Percentiles rank a stretch among this genome's conserved stretches.
Conservation (phyloP, 2,888 invertebrate species). For the Cepaea hortensis region DNA sequence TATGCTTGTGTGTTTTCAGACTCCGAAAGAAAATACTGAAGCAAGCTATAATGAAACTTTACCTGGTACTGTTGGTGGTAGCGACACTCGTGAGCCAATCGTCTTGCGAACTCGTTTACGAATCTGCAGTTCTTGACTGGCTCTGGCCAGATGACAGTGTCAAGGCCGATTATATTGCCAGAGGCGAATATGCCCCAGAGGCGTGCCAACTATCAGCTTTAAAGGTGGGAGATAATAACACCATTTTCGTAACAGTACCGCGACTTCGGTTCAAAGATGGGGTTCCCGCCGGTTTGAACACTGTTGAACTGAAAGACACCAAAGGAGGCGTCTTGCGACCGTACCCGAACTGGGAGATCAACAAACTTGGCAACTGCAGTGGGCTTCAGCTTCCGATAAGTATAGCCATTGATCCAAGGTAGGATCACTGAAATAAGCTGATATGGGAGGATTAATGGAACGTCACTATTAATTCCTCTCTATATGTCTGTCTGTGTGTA, state of each 20-base stretch:
- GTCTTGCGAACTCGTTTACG: constrained; percentile 48
- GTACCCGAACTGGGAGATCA: constrained; percentile 62
- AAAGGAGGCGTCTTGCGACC: constrained; percentile 53
- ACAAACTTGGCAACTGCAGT: constrained; percentile 62
- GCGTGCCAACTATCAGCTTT: constrained; percentile 1
- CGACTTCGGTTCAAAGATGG: constrained; percentile 24
- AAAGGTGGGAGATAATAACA: not conserved
- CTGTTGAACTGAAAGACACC: constrained; percentile 39
- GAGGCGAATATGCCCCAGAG: constrained; percentile 21
- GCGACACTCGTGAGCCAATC: not conserved
- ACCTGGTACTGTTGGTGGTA: not conserved
- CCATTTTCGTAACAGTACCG: constrained; percentile 32
- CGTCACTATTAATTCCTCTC: no score
- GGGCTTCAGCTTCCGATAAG: constrained; percentile 65
- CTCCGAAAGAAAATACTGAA: no score
- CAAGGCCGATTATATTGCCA: constrained; percentile 12
- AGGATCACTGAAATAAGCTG: not conserved
- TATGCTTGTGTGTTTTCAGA: no score
- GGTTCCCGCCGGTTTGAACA: constrained; percentile 41
- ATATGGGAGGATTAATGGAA: no score
- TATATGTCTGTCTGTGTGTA: no score
- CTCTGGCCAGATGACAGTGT: constrained; percentile 5
- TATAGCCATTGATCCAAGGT: constrained; percentile 65
- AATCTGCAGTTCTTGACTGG: constrained; percentile 61
- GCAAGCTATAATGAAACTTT: not conserved